A percentile compares a stretch with the other conserved stretches of the same genome.
Conservation (phyloP, 2,888 invertebrate species). For the Cryptocephalus primarius region DNA sequence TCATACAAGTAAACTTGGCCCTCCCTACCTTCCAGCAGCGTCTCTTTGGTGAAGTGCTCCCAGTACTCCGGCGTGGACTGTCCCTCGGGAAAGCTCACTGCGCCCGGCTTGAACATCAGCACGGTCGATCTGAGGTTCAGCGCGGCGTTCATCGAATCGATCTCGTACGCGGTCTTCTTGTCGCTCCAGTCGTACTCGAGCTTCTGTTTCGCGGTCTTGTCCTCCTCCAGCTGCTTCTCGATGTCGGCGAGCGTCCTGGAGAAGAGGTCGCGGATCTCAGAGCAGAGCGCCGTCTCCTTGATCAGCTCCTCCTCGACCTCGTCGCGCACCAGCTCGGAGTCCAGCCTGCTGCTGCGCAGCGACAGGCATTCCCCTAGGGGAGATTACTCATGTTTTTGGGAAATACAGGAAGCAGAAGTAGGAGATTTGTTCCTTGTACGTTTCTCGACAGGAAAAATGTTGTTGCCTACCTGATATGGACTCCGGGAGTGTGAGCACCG, state of each 20-base stretch:
- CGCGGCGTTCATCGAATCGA: slow-evolving; percentile 58
- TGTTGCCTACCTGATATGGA: slow-evolving; percentile 51
- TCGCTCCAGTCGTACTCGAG: slow-evolving; percentile 90
- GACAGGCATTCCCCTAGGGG: slow-evolving; percentile 60
- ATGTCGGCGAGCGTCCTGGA: slow-evolving; percentile 53
- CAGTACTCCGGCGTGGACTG: slow-evolving; percentile 79
- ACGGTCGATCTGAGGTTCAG: slow-evolving; percentile 58
- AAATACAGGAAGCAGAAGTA: no score
- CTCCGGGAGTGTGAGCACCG: slow-evolving; percentile 58
- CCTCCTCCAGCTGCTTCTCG: slow-evolving; percentile 57
- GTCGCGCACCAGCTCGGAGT: slow-evolving; percentile 65
- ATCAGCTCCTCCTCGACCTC: slow-evolving; percentile 66
- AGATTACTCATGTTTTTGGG: slow-evolving; percentile 5
- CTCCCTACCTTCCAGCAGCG: slow-evolving; percentile 50
- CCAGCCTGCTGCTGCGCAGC: slow-evolving; percentile 54
- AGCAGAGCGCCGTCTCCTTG: slow-evolving; percentile 60
- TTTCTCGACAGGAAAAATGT: no score
- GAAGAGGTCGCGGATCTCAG: slow-evolving; percentile 53
- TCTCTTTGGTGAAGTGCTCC: slow-evolving; percentile 73
- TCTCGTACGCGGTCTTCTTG: slow-evolving; percentile 68
- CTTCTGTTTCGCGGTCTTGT: slow-evolving; percentile 67
- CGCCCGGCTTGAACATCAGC: slow-evolving; percentile 70
- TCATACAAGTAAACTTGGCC: no score
- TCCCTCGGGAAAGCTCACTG: slow-evolving; percentile 66
- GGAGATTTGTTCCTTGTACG: no score